Percentiles rank a stretch among this genome's conserved stretches.
Evolutionary conservation across 2,113 vertebrate genomes (phyloP).

Genomic region (Tyrannus savana): DNA sequence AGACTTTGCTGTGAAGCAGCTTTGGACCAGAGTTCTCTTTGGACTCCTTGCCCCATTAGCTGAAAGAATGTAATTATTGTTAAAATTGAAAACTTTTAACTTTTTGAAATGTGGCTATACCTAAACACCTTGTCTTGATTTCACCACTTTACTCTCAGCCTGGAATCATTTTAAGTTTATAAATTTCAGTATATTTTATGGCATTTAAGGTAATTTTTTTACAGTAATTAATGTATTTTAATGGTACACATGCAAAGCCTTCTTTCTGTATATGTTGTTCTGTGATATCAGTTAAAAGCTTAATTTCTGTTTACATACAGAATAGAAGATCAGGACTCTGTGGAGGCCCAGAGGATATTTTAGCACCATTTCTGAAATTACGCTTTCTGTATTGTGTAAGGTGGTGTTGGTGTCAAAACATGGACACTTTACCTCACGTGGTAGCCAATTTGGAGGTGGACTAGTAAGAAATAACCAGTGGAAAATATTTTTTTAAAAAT

Average conservation of each 20-base stretch:
- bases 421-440: background rate
- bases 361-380: background rate
- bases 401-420: background rate
- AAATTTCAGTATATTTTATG: background rate
- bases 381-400: background rate
- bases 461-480: background rate
- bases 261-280: background rate
- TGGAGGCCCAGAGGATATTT: background rate
- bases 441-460: background rate
- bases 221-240: background rate
- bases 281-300: background rate
- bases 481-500: background rate
- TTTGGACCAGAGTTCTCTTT: background rate
- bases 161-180: background rate
- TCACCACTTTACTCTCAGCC: background rate
- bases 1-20: background rate
- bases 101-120: background rate
- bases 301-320: background rate
- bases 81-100: background rate
- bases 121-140: background rate
- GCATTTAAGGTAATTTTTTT: background rate
- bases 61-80: background rate
- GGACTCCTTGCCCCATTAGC: background rate
- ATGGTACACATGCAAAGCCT: accelerated
- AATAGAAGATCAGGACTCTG: background rate